Percentiles rank a stretch among this genome's conserved stretches.
These are phyloP conservation scores for Ectropis crepuscularia DNA, from an alignment of 2,888 invertebrate genomes.

Conservation along the genomic window DNA sequence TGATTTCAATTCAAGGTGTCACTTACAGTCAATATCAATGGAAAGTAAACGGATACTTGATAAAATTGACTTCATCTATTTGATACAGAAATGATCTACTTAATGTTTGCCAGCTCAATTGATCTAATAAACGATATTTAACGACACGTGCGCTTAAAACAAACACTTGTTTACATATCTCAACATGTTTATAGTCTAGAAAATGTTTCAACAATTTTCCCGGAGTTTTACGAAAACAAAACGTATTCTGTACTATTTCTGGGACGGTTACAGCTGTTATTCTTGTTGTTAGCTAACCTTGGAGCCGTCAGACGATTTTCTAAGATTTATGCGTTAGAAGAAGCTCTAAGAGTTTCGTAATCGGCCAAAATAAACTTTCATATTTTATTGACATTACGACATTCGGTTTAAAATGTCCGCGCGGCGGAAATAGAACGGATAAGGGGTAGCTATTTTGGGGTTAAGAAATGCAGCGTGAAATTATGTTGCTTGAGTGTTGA, in stretches of 20 bases:
- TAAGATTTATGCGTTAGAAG: constrained; percentile 71
- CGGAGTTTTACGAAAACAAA: constrained; percentile 59
- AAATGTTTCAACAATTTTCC: constrained; percentile 31
- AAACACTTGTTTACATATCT: constrained; percentile 30
- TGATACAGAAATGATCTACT: constrained; percentile 4
- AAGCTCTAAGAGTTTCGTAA: constrained; percentile 75
- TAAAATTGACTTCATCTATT: constrained; percentile 16
- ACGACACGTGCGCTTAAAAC: constrained; percentile 8
- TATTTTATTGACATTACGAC: constrained; percentile 83
- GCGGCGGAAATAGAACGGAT: constrained; percentile 72
- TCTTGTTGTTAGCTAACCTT: constrained; percentile 72
- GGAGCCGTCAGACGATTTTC: constrained; percentile 70
- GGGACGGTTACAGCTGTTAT: constrained; percentile 65
- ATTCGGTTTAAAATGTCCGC: constrained; percentile 67
- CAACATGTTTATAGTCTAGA: constrained; percentile 30
- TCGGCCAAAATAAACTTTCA: constrained; percentile 80
- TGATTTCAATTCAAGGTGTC: constrained; percentile 5
- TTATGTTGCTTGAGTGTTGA: constrained; percentile 16
- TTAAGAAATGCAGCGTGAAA: constrained; percentile 50
- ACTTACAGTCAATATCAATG: constrained; percentile 9
- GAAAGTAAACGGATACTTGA: constrained; percentile 5
- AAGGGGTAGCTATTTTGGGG: constrained; percentile 76
- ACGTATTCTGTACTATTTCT: constrained; percentile 61
- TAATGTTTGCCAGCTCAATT: constrained; percentile 8
- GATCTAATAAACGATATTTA: constrained; percentile 14